Conservation (phyloP, 2,113 vertebrate species). For the Cephalopterus ornatus region DNA sequence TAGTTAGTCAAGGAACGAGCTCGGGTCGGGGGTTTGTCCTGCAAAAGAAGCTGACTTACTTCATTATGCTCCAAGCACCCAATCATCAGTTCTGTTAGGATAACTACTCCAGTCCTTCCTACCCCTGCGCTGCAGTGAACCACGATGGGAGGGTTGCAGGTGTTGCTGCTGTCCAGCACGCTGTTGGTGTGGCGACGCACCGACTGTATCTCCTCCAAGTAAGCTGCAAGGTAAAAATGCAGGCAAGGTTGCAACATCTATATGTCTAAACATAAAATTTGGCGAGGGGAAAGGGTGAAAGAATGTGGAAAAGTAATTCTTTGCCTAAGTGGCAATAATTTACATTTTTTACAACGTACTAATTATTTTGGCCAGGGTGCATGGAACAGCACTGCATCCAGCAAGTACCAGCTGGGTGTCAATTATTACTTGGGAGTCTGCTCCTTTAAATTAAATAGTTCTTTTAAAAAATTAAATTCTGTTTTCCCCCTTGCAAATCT, state of each 20-base stretch:
- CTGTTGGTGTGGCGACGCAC: conserved; percentile 94
- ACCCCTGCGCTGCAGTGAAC: conserved; percentile 93
- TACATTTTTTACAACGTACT: conserved; percentile 47
- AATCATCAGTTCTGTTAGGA: conserved; percentile 93
- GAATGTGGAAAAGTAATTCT: not conserved
- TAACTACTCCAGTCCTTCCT: conserved; percentile 89
- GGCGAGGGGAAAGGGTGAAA: not conserved
- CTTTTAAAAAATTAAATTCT: conserved; percentile 68
- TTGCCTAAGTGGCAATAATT: conserved; percentile 32
- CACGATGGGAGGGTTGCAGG: conserved; percentile 85
- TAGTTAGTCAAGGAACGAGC: not conserved
- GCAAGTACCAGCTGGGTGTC: conserved; percentile 69
- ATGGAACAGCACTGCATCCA: conserved; percentile 31
- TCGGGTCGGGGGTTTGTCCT: not conserved
- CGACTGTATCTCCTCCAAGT: conserved; percentile 93
- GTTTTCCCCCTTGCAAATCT: conserved; percentile 68
- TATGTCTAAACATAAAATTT: not conserved
- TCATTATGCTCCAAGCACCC: conserved; percentile 93
- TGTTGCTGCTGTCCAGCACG: conserved; percentile 85
- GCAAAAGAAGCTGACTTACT: conserved; percentile 65
- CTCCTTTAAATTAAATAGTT: conserved; percentile 73
- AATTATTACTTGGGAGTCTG: conserved; percentile 63
- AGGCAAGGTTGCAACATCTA: not conserved
- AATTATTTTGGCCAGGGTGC: conserved; percentile 62
- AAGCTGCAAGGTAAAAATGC: conserved; percentile 73